Conservation (phyloP, 2,888 invertebrate species). For the Acrobeloides nanus region DNA sequence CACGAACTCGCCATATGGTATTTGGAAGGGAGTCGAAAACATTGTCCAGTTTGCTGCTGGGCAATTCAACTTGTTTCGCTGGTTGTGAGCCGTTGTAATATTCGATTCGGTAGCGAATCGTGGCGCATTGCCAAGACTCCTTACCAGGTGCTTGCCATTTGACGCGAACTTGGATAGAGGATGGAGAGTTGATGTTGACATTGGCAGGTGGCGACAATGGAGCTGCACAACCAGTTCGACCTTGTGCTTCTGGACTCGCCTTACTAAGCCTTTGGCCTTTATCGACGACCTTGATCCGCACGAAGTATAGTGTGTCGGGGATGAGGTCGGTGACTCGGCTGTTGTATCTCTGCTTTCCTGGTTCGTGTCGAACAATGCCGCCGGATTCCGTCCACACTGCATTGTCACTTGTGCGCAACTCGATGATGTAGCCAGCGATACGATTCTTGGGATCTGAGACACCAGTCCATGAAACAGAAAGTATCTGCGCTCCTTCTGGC, state of each 20-base stretch:
- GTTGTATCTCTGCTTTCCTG: slow-evolving; percentile 41
- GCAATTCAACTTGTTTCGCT: slow-evolving; percentile 33
- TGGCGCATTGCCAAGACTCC: slow-evolving; percentile 48
- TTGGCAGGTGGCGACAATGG: slow-evolving; percentile 51
- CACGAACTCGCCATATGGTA: slow-evolving; percentile 48
- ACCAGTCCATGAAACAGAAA: slow-evolving; percentile 51
- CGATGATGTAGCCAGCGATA: slow-evolving; percentile 50
- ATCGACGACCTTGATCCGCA: slow-evolving; percentile 55
- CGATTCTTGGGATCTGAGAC: slow-evolving; percentile 46
- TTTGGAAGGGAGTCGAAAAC: slow-evolving; percentile 48
- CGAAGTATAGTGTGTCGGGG: slow-evolving; percentile 56
- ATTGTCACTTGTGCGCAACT: slow-evolving; percentile 42
- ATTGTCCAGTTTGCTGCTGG: slow-evolving; percentile 36
- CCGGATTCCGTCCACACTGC: slow-evolving; percentile 50
- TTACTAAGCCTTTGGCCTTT: slow-evolving; percentile 37
- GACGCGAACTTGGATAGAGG: slow-evolving; percentile 41
- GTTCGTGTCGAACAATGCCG: slow-evolving; percentile 40
- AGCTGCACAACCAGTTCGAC: slow-evolving; percentile 51
- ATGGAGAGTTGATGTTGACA: slow-evolving; percentile 40
- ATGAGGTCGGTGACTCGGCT: slow-evolving; percentile 54
- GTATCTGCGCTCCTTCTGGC: slow-evolving; percentile 44
- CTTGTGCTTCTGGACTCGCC: slow-evolving; percentile 53
- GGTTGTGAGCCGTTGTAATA: slow-evolving; percentile 45
- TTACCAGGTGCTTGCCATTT: slow-evolving; percentile 51
- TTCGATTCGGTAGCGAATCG: slow-evolving; percentile 46